These are phyloP conservation scores for Stegana nigrithorax DNA, from an alignment of 2,888 invertebrate genomes.

Conservation along the genomic window DNA sequence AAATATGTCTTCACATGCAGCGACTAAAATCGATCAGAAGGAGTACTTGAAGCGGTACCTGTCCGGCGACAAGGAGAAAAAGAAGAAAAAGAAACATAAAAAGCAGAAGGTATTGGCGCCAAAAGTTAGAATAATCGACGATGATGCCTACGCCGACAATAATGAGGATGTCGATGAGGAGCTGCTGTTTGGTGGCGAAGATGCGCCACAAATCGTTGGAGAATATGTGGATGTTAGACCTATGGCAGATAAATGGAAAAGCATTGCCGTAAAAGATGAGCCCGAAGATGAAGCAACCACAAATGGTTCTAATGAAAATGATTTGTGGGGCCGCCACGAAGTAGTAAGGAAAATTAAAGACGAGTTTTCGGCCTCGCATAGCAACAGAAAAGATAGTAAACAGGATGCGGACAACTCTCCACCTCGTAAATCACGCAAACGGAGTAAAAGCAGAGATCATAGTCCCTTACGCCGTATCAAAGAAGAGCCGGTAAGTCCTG, in stretches of 20 bases:
- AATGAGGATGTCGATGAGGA: slow-evolving; percentile 70
- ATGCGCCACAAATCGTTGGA: slow-evolving; percentile 90
- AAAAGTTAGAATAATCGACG: slow-evolving; percentile 84
- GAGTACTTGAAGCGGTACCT: slow-evolving; percentile 84
- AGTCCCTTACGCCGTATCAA: slow-evolving; percentile 25
- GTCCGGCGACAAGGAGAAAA: slow-evolving; percentile 73
- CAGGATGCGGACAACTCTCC: too few relatives aligned
- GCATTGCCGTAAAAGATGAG: slow-evolving; percentile 54
- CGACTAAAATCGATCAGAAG: slow-evolving; percentile 75
- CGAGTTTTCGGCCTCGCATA: too few relatives aligned
- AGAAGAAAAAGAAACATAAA: slow-evolving; percentile 69
- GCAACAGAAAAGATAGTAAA: too few relatives aligned
- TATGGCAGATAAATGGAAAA: slow-evolving; percentile 65
- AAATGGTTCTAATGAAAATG: too few relatives aligned
- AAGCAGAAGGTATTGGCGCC: slow-evolving; percentile 29
- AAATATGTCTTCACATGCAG: slow-evolving; percentile 11
- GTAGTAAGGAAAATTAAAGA: too few relatives aligned
- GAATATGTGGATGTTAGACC: slow-evolving; percentile 74
- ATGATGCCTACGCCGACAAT: slow-evolving; percentile 75
- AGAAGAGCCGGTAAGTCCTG: neutral
- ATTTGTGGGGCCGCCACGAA: too few relatives aligned
- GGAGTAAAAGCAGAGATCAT: slow-evolving; percentile 1
- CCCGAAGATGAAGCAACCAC: slow-evolving; percentile 27
- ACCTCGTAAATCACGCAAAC: too few relatives aligned
- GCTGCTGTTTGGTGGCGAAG: slow-evolving; percentile 80